Evolutionary conservation across 2,888 invertebrate species (phyloP).

Genomic region (Crematogaster levior): DNA sequence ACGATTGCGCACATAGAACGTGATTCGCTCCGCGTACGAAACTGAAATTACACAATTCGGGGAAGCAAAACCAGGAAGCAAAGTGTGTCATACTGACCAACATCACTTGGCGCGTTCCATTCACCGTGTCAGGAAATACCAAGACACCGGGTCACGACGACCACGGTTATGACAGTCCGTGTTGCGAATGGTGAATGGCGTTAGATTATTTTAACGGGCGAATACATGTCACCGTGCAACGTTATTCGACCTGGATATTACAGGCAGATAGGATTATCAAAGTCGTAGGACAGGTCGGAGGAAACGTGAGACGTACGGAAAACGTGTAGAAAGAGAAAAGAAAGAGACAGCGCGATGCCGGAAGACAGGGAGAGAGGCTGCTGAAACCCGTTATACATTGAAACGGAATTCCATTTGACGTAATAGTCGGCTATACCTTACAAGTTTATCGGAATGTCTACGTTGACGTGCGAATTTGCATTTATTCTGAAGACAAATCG

Average conservation of each 20-base stretch:
- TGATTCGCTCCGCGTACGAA: slow-evolving; percentile 43
- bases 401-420: slow-evolving; percentile 67
- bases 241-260: slow-evolving; percentile 70
- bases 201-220: slow-evolving; percentile 4
- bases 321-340: slow-evolving; percentile 75
- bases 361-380: slow-evolving; percentile 44
- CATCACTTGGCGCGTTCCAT: slow-evolving; percentile 64
- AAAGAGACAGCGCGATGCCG: slow-evolving; percentile 17
- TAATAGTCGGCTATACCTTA: slow-evolving; percentile 19
- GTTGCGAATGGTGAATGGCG: slow-evolving; percentile 33
- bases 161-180: slow-evolving; percentile 50
- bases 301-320: slow-evolving; percentile 57
- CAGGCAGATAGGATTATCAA: slow-evolving; percentile 76
- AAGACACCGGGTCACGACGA: slow-evolving; percentile 67
- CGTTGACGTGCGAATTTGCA: not conserved
- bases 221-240: slow-evolving; percentile 17
- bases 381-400: slow-evolving; percentile 68
- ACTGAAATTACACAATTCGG: slow-evolving; percentile 62
- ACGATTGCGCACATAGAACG: not conserved
- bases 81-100: slow-evolving; percentile 76
- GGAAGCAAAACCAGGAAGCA: slow-evolving; percentile 51
- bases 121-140: slow-evolving; percentile 69
- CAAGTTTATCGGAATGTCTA: not conserved
- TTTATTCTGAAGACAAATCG: not conserved
- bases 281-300: slow-evolving; percentile 65